Conservation (phyloP, 2,888 invertebrate genomes). For the Papilio elwesi region DNA sequence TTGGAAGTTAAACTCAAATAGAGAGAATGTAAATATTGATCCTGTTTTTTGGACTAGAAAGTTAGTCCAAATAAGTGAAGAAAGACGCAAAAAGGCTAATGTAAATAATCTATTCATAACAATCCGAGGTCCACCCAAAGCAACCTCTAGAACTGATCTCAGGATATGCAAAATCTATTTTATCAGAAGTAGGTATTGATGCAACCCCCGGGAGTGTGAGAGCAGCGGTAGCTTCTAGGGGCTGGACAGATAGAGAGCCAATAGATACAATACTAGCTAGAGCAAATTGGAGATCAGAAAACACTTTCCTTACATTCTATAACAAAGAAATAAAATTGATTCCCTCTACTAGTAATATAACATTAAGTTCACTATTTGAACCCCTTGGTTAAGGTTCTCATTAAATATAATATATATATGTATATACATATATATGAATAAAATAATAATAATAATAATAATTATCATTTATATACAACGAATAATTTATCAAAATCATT, state of each 20-base stretch:
- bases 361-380: background rate
- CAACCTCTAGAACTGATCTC: constrained; percentile 24
- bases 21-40: constrained; percentile 3
- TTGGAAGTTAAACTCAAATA: constrained; percentile 22
- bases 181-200: constrained; percentile 43
- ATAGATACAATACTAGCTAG: constrained; percentile 23
- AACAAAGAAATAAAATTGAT: background rate
- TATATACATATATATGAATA: background rate
- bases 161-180: constrained; percentile 43
- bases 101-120: constrained; percentile 26
- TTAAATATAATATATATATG: background rate
- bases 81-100: constrained; percentile 3
- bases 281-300: constrained; percentile 18
- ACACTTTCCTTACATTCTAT: constrained; percentile 10
- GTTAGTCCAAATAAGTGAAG: background rate
- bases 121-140: background rate
- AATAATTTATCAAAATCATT: constrained; percentile 37
- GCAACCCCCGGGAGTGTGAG: constrained; percentile 46
- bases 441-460: background rate
- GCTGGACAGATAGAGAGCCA: constrained; percentile 38
- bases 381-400: background rate
- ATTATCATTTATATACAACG: background rate
- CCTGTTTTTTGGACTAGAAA: constrained; percentile 24
- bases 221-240: constrained; percentile 47
- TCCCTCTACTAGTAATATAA: background rate